These are phyloP conservation scores for Buathra laborator DNA, from an alignment of 2,888 invertebrate genomes.

Conservation along the genomic window DNA sequence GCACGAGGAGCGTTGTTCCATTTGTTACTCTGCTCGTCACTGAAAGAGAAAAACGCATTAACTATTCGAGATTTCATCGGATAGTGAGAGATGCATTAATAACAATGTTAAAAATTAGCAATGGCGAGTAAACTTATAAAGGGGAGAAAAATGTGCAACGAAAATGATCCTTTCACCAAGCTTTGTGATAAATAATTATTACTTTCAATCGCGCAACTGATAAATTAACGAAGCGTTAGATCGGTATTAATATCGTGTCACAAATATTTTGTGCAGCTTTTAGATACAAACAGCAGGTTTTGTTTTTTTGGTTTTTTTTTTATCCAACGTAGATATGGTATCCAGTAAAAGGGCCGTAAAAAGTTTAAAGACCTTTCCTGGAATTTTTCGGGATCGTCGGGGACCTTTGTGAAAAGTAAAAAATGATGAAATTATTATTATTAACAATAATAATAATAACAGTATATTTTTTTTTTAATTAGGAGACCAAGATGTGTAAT, in stretches of 20 bases:
- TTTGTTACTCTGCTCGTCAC: conserved; percentile 66
- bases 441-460: too few relatives aligned
- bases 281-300: conserved; percentile 17
- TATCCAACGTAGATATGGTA: too few relatives aligned
- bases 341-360: too few relatives aligned
- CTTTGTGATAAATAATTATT: conserved; percentile 6
- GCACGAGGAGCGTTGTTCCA: conserved; percentile 63
- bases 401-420: too few relatives aligned
- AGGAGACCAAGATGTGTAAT: too few relatives aligned
- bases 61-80: background rate
- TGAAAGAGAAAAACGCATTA: conserved; percentile 52
- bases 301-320: too few relatives aligned
- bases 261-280: conserved; percentile 64
- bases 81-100: background rate
- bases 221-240: conserved; percentile 9
- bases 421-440: too few relatives aligned
- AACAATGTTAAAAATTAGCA: conserved; percentile 9
- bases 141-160: conserved; percentile 18
- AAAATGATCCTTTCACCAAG: conserved; percentile 66
- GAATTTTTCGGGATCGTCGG: too few relatives aligned
- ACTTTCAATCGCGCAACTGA: background rate
- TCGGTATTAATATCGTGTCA: conserved; percentile 10
- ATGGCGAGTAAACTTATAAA: background rate
- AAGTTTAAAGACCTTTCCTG: too few relatives aligned
- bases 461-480: too few relatives aligned